These are phyloP conservation scores for Zaprionus capensis DNA, from an alignment of 1,140 invertebrate genomes.

Conservation along the genomic window DNA sequence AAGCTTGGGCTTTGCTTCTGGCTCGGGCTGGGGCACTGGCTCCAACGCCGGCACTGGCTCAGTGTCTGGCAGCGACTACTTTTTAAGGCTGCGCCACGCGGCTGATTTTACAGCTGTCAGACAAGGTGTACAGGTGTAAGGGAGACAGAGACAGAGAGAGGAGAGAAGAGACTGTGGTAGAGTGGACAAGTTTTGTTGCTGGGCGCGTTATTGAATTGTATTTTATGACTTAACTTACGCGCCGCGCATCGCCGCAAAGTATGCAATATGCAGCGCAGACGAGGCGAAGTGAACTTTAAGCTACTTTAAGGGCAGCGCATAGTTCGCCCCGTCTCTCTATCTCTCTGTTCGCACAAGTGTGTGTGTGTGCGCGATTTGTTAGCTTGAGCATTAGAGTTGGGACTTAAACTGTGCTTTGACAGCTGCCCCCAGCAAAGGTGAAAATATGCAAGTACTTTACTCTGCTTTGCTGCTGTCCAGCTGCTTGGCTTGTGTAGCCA, in stretches of 20 bases:
- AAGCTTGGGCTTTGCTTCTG: constrained; percentile 24
- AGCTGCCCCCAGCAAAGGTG: constrained; percentile 55
- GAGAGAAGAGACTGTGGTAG: neutral
- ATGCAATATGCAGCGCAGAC: constrained; percentile 56
- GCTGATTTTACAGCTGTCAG: constrained; percentile 73
- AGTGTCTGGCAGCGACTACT: constrained; percentile 22
- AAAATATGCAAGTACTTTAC: constrained; percentile 26
- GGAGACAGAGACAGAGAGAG: neutral
- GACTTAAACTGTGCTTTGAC: constrained; percentile 63
- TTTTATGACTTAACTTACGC: constrained; percentile 75
- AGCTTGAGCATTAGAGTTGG: constrained; percentile 39
- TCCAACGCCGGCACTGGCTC: constrained; percentile 18
- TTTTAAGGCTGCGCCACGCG: constrained; percentile 67
- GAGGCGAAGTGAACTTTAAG: constrained; percentile 55
- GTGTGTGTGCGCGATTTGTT: constrained; percentile 21
- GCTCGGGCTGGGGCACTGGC: constrained; percentile 10
- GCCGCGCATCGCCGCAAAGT: constrained; percentile 52
- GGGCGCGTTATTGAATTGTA: constrained; percentile 79
- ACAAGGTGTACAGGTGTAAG: constrained; percentile 57
- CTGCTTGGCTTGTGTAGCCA: constrained; percentile 61
- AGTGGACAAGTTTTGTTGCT: constrained; percentile 43
- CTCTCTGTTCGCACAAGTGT: neutral
- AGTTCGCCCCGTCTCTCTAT: no score
- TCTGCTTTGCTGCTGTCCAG: constrained; percentile 10
- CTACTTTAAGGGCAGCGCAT: constrained; percentile 46